Evolutionary conservation across 2,888 invertebrate species (phyloP), one percentile per base, ranked within the genome.

Genomic region (Spodoptera littoralis): DNA sequence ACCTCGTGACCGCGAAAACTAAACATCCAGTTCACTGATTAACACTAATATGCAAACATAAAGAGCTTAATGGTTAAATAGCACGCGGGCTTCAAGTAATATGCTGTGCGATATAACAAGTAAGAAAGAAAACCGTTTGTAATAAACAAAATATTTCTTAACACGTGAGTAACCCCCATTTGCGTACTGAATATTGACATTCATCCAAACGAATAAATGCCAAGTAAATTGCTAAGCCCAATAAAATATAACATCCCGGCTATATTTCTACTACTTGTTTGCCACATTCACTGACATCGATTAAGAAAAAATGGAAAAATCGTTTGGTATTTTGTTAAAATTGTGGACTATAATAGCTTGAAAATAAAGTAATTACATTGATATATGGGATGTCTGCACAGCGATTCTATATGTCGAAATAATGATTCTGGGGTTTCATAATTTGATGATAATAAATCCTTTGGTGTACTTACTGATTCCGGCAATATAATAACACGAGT

Each of bases 71-170:
- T 27, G n/a, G 18, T 13, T 18, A 24, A 49, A 36, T 49, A 54
- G 18, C n/a, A 36, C 47, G 43, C 46, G 52, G 44, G 9, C 12
- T 63, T 44, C n/a, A n/a, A 47, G 12, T 52, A 18, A 11, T 53
- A 62, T 46, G 36, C 36, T 73, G 77, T 76, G 73, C 77, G 73
- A 63, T 67, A 13, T 63, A 76, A 54, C 56, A 60, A 60, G 43
- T 22, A 36, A 50, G 53, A 13, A 13, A 36, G 46, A 43, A 43
- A 41, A 8, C 27, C 13, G 12, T 27, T 52, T 8, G 6, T 68
- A 51, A 42, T 59, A 60, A 9, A 8, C 6, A 36, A 9, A 36
- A 36, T 9, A 1, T 36, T 36, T 9, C 6, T 36, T 8, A 36
- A 9, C 36, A 36, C 36, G 36, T 9, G 36, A 36, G 36, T 36